Evolutionary conservation across 2,113 vertebrate genomes (phyloP).

Genomic region (Pachypanchax playfairii): DNA sequence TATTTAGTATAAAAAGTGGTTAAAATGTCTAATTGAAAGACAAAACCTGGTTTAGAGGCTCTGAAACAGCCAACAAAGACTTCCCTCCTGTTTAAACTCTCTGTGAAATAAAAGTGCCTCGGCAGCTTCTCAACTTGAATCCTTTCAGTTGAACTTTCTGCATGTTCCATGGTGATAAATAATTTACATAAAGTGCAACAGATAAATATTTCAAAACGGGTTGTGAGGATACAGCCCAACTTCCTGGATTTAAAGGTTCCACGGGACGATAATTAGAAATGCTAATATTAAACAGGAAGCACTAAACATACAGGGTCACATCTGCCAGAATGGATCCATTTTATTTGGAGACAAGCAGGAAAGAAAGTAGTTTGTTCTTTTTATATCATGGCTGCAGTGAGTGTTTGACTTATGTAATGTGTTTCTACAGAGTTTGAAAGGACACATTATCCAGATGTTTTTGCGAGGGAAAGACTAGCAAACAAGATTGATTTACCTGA

Average conservation of each 20-base stretch:
- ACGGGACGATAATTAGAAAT: slow-evolving; percentile 40
- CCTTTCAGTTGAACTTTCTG: slow-evolving; percentile 70
- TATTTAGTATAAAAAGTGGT: too few species aligned
- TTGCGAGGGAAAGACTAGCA: slow-evolving; percentile 84
- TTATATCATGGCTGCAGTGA: slow-evolving; percentile 18
- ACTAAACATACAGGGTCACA: not conserved
- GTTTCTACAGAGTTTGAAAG: slow-evolving; percentile 83
- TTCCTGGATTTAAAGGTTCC: slow-evolving; percentile 54
- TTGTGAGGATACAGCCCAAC: slow-evolving; percentile 68
- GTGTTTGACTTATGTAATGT: slow-evolving; percentile 51
- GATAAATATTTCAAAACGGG: slow-evolving; percentile 76
- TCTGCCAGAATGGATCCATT: too few species aligned
- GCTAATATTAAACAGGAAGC: slow-evolving; percentile 25
- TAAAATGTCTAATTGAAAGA: slow-evolving; percentile 7
- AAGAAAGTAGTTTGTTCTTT: not conserved
- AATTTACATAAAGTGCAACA: slow-evolving; percentile 75
- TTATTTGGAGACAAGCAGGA: too few species aligned
- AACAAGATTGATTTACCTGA: slow-evolving; percentile 88
- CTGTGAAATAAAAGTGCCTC: slow-evolving; percentile 50
- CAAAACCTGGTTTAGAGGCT: not conserved
- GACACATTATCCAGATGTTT: slow-evolving; percentile 88
- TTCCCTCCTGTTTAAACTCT: slow-evolving; percentile 25
- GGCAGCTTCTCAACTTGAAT: slow-evolving; percentile 61
- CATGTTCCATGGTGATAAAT: slow-evolving; percentile 65
- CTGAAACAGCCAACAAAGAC: too few species aligned